A percentile compares a stretch with the other conserved stretches of the same genome.
Evolutionary conservation across 53 echinoderm and acorn worm species (phyloP).

Genomic region (Echinometra lucunter): DNA sequence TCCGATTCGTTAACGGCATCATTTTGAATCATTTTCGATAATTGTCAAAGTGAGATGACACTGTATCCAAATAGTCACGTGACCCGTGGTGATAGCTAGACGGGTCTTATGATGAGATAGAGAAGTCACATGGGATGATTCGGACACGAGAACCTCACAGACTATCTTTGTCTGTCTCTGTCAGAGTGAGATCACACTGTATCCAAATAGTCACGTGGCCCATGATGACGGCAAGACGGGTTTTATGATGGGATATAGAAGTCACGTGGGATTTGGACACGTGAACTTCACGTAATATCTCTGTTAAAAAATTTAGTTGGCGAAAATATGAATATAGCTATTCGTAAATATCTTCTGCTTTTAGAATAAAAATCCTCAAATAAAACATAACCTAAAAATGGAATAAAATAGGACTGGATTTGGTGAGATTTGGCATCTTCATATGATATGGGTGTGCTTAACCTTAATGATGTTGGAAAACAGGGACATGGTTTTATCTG

Average conservation of each 20-base stretch:
- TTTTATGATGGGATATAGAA: background rate
- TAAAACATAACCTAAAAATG: background rate
- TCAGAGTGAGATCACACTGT: slow-evolving; percentile 13
- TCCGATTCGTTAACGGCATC: slow-evolving; percentile 50
- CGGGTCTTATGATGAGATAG: background rate
- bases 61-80: background rate
- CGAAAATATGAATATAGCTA: background rate
- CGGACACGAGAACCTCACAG: background rate
- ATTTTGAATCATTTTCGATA: slow-evolving; percentile 62
- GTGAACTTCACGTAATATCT: background rate
- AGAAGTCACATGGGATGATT: slow-evolving; percentile 1
- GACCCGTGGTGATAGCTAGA: background rate
- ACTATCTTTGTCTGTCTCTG: background rate
- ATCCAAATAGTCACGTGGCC: background rate
- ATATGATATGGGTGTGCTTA: no score
- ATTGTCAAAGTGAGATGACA: slow-evolving; percentile 44
- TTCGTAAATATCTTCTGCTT: background rate
- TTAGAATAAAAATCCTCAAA: no score
- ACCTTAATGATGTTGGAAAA: background rate
- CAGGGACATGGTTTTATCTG: background rate
- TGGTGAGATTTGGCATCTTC: no score
- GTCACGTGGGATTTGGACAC: background rate
- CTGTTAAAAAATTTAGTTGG: background rate
- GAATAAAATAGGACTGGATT: no score
- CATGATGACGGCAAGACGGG: background rate